Conservation (phyloP, 2,113 vertebrate genomes). For the Vulpes vulpes region DNA sequence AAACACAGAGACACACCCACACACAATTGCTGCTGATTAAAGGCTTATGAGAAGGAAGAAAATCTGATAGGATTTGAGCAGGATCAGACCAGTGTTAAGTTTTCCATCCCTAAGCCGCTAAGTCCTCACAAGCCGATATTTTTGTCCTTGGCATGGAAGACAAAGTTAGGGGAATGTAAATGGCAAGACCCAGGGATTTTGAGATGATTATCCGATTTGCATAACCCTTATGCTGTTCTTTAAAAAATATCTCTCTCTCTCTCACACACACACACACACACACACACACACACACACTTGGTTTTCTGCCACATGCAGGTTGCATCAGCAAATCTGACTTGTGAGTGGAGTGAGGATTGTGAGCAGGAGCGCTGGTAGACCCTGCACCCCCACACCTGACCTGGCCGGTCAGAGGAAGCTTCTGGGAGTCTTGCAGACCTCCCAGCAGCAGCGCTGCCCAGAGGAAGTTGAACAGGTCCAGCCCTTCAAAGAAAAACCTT, state of each 20-base stretch:
- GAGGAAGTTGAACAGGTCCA: not conserved
- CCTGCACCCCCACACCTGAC: not conserved
- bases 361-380: not conserved
- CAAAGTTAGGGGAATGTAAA: constrained; percentile 81
- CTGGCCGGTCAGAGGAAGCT: not conserved
- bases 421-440: not conserved
- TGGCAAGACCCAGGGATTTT: constrained; percentile 83
- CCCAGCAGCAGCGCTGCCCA: not conserved
- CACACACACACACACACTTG: not conserved
- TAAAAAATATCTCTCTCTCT: constrained; percentile 76
- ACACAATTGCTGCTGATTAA: constrained; percentile 88
- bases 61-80: constrained; percentile 91
- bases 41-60: constrained; percentile 90
- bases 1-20: not conserved
- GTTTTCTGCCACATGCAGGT: constrained; percentile 77
- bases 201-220: constrained; percentile 88
- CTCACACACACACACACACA: not conserved
- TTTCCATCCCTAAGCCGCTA: constrained; percentile 90
- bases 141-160: constrained; percentile 83
- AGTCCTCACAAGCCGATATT: constrained; percentile 89
- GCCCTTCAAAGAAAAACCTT: not conserved
- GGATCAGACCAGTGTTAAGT: constrained; percentile 90
- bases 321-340: constrained; percentile 77
- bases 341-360: not conserved
- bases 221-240: constrained; percentile 86